Evolutionary conservation across 2,113 vertebrate species (phyloP).

Genomic region (Triplophysa dalaica): DNA sequence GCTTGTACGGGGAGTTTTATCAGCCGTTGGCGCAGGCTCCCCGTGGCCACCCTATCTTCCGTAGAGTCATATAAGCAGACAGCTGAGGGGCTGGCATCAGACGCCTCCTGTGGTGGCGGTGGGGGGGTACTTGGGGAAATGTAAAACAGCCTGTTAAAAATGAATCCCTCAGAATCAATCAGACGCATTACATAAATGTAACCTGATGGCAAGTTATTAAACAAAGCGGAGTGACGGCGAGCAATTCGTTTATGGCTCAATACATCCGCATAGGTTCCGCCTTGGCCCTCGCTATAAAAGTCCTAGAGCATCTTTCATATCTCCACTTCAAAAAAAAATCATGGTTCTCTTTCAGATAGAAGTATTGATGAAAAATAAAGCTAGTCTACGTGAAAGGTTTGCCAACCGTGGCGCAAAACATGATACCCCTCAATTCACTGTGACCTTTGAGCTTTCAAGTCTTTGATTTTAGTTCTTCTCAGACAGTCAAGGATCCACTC

Average conservation of each 20-base stretch:
- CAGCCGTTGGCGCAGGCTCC: constrained; percentile 61
- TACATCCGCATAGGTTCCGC: constrained; percentile 21
- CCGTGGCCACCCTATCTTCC: constrained; percentile 61
- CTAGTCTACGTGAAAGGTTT: constrained; percentile 1
- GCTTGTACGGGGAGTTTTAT: constrained; percentile 48
- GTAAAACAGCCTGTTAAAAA: constrained; percentile 70
- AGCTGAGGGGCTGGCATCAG: constrained; percentile 68
- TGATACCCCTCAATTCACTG: constrained; percentile 31
- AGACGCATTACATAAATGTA: constrained; percentile 27
- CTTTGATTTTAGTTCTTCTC: constrained; percentile 32
- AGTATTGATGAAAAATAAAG: constrained; percentile 30
- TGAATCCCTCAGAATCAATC: constrained; percentile 63
- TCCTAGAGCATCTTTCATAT: constrained; percentile 12
- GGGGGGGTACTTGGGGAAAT: constrained; percentile 66
- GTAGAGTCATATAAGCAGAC: constrained; percentile 70
- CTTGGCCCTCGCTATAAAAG: neutral
- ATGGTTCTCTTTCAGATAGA: constrained; percentile 21
- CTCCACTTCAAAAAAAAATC: neutral
- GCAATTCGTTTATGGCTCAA: constrained; percentile 42
- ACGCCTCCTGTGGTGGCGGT: constrained; percentile 57
- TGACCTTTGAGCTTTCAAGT: constrained; percentile 30
- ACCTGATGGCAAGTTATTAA: constrained; percentile 35
- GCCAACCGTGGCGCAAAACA: constrained; percentile 17
- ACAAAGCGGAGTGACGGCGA: constrained; percentile 13
- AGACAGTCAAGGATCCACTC: constrained; percentile 31